These are phyloP conservation scores for Dermochelys coriacea DNA, from an alignment of 2,797 vertebrate species.

Conservation along the genomic window DNA sequence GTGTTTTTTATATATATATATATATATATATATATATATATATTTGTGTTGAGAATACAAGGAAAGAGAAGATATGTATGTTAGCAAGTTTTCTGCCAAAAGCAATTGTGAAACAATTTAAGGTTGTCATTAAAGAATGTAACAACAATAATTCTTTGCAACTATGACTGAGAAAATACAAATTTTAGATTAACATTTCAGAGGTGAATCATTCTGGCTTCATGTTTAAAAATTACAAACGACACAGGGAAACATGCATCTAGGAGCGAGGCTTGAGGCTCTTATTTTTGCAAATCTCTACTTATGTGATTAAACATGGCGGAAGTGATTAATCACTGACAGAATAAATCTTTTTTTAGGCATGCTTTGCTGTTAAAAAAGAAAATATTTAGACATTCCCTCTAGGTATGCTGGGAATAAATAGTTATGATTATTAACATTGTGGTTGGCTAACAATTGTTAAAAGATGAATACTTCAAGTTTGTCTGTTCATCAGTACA, in stretches of 20 bases:
- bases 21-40: background rate
- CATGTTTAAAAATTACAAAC: slow-evolving; percentile 31
- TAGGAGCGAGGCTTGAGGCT: background rate
- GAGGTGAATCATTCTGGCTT: background rate
- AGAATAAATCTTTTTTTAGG: background rate
- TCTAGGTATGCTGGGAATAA: background rate
- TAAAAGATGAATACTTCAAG: background rate
- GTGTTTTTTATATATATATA: background rate
- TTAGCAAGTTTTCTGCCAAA: background rate
- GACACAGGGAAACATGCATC: background rate
- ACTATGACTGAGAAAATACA: slow-evolving; percentile 11
- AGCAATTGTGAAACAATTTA: slow-evolving; percentile 6
- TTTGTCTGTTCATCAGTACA: slow-evolving; percentile 30
- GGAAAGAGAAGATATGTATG: background rate
- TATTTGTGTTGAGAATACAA: background rate
- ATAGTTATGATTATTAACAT: background rate
- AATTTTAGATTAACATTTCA: slow-evolving; percentile 1
- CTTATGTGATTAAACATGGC: background rate
- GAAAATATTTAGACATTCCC: background rate
- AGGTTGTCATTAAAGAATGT: slow-evolving; percentile 4
- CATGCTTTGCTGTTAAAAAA: background rate
- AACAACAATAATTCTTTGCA: background rate
- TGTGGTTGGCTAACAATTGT: slow-evolving; percentile 3
- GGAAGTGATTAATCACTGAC: background rate
- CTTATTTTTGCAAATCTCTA: background rate